Percentiles rank a stretch among this genome's conserved stretches.
phyloP scores from a whole-genome alignment of 64 coral and sea anemone species.

The Stichodactyla mertensii region DNA sequence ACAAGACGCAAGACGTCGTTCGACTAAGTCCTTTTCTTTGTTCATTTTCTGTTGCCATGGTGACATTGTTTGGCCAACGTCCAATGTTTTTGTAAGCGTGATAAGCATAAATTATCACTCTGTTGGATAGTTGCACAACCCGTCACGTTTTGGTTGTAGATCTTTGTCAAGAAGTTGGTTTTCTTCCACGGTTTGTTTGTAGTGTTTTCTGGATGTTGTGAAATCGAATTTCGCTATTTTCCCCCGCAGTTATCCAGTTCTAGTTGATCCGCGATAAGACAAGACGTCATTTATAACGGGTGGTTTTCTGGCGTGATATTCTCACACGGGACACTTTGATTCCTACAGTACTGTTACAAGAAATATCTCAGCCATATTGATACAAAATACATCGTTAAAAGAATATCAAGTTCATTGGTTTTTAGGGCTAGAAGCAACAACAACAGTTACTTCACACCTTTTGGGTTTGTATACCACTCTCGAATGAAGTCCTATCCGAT shows the following conservation, averaged over 20 bases:
- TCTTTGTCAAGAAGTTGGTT: neutral
- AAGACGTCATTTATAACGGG: neutral
- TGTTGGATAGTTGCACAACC: neutral
- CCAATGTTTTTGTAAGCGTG: neutral
- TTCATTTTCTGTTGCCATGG: neutral
- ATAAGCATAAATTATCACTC: constrained; percentile 4
- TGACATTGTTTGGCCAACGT: neutral
- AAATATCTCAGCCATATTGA: neutral
- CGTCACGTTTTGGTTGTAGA: neutral
- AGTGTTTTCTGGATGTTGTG: neutral
- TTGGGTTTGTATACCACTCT: neutral
- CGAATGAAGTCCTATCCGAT: neutral
- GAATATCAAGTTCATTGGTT: neutral
- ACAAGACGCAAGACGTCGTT: neutral
- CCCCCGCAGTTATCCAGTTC: neutral
- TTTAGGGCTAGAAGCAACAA: neutral
- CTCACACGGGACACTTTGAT: neutral
- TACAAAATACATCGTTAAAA: neutral
- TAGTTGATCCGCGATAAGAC: neutral
- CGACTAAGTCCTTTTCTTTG: neutral
- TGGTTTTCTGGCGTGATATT: neutral
- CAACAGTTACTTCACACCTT: neutral
- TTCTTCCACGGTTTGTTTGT: neutral
- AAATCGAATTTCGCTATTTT: neutral
- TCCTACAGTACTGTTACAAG: neutral